phyloP scores from a whole-genome alignment of 2,888 invertebrate species.

The Trichogramma evanescens region DNA sequence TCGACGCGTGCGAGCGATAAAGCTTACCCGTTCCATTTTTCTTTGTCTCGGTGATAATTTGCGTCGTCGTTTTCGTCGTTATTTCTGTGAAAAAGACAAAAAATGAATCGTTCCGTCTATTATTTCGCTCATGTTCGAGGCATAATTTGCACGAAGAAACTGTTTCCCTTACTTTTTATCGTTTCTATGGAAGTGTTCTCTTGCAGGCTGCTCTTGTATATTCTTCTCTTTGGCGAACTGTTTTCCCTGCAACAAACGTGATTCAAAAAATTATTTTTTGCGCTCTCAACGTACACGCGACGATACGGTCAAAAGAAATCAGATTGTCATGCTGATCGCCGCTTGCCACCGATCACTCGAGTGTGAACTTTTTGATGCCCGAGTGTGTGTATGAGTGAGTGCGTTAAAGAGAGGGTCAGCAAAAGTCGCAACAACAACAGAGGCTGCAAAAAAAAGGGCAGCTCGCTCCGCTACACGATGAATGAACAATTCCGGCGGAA shows the following conservation, averaged over 20 bases:
- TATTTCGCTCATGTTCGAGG: neutral
- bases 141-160: neutral
- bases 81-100: conserved; percentile 29
- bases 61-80: conserved; percentile 38
- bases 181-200: conserved; percentile 49
- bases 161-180: conserved; percentile 46
- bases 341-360: no score
- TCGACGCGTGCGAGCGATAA: no score
- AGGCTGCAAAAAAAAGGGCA: no score
- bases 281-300: neutral
- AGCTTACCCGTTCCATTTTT: conserved; percentile 40
- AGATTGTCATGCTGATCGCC: no score
- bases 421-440: no score
- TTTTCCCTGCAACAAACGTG: conserved; percentile 55
- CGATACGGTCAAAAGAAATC: no score
- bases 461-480: no score
- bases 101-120: neutral
- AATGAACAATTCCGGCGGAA: no score
- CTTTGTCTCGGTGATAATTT: conserved; percentile 31
- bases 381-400: no score
- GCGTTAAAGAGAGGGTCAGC: no score
- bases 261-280: conserved; percentile 11
- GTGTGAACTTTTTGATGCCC: no score
- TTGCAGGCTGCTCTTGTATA: conserved; percentile 47
- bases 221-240: conserved; percentile 56